A percentile compares a stretch with the other conserved stretches of the same genome.
Evolutionary conservation across 2,113 vertebrate species (phyloP).

Genomic region (Balaeniceps rex): DNA sequence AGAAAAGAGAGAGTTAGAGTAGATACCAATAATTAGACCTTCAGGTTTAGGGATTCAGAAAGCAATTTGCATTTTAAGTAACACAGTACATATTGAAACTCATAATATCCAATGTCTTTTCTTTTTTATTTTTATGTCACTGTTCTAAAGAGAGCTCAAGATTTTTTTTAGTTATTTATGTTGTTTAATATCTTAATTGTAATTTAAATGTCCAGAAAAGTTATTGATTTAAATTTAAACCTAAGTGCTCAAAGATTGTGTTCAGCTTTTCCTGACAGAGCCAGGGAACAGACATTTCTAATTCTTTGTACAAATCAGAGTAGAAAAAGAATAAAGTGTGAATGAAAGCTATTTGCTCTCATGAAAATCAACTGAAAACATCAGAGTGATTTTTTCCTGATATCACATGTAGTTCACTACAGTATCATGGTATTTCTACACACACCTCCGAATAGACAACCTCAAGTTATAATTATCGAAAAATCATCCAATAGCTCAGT

Average conservation of each 20-base stretch:
- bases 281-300: background rate
- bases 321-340: background rate
- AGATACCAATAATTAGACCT: background rate
- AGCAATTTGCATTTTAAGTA: slow-evolving; percentile 2
- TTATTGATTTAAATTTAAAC: background rate
- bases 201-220: background rate
- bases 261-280: background rate
- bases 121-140: background rate
- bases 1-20: background rate
- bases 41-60: background rate
- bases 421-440: background rate
- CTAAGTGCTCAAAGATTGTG: background rate
- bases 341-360: background rate
- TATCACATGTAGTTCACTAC: background rate
- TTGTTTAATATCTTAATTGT: background rate
- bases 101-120: background rate
- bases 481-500: background rate
- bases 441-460: background rate
- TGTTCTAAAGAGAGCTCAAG: background rate
- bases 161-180: background rate
- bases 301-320: background rate
- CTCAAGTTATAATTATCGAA: background rate
- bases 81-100: background rate
- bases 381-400: background rate
- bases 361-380: background rate